These are phyloP conservation scores for Pipistrellus nathusii DNA, from an alignment of 2,797 vertebrate species.

Conservation along the genomic window DNA sequence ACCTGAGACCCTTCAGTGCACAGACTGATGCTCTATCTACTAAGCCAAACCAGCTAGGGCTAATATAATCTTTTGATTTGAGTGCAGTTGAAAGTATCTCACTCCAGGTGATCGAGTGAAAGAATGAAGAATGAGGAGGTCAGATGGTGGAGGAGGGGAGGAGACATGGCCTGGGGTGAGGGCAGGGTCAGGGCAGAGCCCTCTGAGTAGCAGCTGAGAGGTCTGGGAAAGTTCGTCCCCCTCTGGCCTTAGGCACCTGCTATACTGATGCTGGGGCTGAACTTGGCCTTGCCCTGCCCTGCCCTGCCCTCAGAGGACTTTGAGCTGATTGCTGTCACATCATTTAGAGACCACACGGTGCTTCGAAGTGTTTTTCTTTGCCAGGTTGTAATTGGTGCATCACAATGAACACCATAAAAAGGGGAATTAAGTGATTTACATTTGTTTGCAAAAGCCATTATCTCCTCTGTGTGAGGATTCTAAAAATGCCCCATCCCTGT, in stretches of 20 bases:
- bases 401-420: neutral
- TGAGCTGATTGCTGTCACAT: neutral
- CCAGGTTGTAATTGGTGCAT: constrained; percentile 30
- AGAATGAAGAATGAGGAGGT: neutral
- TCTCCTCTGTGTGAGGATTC: neutral
- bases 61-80: neutral
- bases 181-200: neutral
- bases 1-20: no score
- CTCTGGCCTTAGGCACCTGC: neutral
- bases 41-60: neutral
- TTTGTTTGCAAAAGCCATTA: constrained; percentile 48
- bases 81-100: neutral
- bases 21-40: neutral
- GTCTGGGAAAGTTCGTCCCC: neutral
- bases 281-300: neutral
- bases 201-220: neutral
- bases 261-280: fast-evolving
- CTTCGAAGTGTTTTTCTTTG: constrained; percentile 31
- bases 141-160: neutral
- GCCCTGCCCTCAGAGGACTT: neutral
- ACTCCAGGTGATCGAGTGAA: neutral
- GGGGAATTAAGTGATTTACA: neutral
- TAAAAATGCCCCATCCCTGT: neutral
- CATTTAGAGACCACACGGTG: constrained; percentile 1
- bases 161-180: neutral